Conservation (phyloP, 1,140 invertebrate species). For the Uloborus diversus region DNA sequence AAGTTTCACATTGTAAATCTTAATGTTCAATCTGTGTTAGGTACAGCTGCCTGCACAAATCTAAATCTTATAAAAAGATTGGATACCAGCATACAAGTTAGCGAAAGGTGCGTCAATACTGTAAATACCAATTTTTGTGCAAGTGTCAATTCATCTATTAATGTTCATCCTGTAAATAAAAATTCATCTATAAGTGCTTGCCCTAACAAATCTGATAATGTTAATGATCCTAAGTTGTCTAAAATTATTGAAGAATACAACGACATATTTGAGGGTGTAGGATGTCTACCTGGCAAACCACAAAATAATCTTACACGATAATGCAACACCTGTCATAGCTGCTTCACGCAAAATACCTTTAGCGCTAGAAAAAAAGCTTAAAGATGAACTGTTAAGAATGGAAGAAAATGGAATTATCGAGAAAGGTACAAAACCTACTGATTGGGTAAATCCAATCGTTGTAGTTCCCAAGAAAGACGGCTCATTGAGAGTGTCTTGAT, state of each 20-base stretch:
- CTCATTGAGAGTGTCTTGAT: constrained; percentile 56
- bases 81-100: background rate
- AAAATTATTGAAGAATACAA: too few relatives aligned
- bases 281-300: background rate
- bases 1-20: too few relatives aligned
- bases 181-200: too few relatives aligned
- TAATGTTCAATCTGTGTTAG: too few relatives aligned
- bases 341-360: background rate
- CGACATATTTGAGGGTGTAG: too few relatives aligned
- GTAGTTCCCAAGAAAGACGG: constrained; percentile 53
- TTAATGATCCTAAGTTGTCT: too few relatives aligned
- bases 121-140: too few relatives aligned
- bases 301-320: background rate
- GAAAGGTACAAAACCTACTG: constrained; percentile 59
- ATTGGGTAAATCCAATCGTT: constrained; percentile 31
- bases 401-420: constrained; percentile 59
- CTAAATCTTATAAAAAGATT: background rate
- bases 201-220: too few relatives aligned
- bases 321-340: background rate
- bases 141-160: too few relatives aligned
- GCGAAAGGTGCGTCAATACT: too few relatives aligned
- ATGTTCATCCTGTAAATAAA: too few relatives aligned
- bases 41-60: too few relatives aligned
- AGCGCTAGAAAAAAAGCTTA: background rate
- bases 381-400: constrained; percentile 25